Percentiles rank a stretch among this genome's conserved stretches.
Evolutionary conservation across 2,888 invertebrate genomes (phyloP).

Genomic region (Chironomus tentans): DNA sequence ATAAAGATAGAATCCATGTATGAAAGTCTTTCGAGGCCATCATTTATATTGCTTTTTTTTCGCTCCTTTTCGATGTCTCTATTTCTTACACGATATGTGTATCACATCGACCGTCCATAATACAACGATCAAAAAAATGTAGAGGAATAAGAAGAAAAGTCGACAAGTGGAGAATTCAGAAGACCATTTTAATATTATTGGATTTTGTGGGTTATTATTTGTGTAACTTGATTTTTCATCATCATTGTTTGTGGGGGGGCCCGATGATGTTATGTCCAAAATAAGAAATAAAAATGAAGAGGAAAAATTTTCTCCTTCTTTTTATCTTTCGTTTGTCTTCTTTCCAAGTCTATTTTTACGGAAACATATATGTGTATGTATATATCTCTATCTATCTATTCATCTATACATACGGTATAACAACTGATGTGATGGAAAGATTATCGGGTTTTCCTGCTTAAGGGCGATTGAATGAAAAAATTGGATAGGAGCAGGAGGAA

Average conservation of each 20-base stretch:
- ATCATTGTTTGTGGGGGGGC: constrained; percentile 21
- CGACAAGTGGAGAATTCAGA: background rate
- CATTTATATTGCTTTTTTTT: background rate
- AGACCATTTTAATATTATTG: constrained; percentile 27
- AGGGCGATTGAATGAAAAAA: background rate
- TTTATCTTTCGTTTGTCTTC: background rate
- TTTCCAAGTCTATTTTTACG: background rate
- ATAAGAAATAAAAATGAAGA: background rate
- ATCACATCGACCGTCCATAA: background rate
- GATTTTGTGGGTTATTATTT: constrained; percentile 27
- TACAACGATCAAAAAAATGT: background rate
- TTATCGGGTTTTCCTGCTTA: constrained; percentile 16
- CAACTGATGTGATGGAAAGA: constrained; percentile 19
- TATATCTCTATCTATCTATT: background rate
- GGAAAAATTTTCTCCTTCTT: background rate
- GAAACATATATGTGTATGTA: background rate
- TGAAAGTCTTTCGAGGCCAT: background rate
- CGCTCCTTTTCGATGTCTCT: background rate
- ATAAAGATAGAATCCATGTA: background rate
- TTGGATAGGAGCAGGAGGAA: background rate
- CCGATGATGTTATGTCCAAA: background rate
- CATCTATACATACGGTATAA: background rate
- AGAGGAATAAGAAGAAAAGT: background rate
- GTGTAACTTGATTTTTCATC: constrained; percentile 26
- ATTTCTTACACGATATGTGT: background rate